Conservation (phyloP, 2,113 vertebrate species). For the Holacanthus passer region DNA sequence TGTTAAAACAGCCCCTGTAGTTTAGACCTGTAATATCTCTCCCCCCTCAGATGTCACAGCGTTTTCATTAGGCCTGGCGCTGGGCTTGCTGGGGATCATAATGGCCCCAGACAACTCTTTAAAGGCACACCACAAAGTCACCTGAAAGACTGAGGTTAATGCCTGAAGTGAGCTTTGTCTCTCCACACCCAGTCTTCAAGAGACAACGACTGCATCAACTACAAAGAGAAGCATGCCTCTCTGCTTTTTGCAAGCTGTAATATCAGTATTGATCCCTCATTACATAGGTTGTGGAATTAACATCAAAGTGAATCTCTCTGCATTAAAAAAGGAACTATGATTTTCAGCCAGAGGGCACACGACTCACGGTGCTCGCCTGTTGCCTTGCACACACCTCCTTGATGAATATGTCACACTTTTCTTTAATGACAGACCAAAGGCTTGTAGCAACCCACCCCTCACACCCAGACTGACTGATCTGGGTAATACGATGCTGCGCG, state of each 20-base stretch:
- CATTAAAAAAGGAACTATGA: not conserved
- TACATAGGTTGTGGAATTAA: not conserved
- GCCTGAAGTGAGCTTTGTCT: constrained; percentile 36
- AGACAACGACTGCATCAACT: constrained; percentile 6
- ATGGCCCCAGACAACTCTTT: constrained; percentile 63
- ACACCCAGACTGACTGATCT: constrained; percentile 66
- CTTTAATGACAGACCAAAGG: constrained; percentile 72
- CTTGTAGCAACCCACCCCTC: constrained; percentile 38
- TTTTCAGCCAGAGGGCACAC: not conserved
- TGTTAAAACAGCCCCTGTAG: constrained; percentile 67
- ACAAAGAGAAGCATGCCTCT: constrained; percentile 6
- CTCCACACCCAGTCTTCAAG: constrained; percentile 39
- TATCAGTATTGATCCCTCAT: not conserved
- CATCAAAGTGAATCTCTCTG: not conserved
- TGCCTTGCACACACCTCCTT: constrained; percentile 22
- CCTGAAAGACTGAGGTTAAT: constrained; percentile 52
- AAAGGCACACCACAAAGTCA: constrained; percentile 64
- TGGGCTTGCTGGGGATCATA: constrained; percentile 59
- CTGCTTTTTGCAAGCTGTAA: not conserved
- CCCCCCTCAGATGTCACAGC: constrained; percentile 68
- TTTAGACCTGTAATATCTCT: constrained; percentile 72
- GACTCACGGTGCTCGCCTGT: constrained; percentile 1
- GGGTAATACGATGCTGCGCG: constrained; percentile 65
- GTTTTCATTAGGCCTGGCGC: constrained; percentile 78
- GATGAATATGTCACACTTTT: constrained; percentile 63